Conservation (phyloP, 2,797 vertebrate species). For the Pseudotriccus pelzelni region DNA sequence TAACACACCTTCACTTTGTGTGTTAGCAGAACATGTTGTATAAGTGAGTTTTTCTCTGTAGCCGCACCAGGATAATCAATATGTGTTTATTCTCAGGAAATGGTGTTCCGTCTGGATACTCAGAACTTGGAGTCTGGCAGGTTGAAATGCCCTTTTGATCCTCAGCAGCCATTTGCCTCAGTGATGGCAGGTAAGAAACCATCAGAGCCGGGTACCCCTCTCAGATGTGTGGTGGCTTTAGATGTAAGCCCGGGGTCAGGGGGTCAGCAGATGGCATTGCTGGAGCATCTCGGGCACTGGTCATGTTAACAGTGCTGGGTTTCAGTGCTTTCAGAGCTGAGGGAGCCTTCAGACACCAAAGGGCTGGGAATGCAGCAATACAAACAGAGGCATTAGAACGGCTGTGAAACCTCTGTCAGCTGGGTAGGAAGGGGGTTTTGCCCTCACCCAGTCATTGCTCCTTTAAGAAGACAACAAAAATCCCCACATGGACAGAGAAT, state of each 20-base stretch:
- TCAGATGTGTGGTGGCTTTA: accelerated
- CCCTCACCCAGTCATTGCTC: neutral
- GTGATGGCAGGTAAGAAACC: conserved; percentile 89
- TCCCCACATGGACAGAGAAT: neutral
- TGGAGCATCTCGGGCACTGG: neutral
- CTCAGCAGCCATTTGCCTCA: conserved; percentile 91
- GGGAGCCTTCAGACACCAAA: neutral
- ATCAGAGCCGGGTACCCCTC: neutral
- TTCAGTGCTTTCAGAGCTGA: neutral
- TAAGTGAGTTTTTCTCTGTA: neutral
- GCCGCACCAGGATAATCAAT: neutral
- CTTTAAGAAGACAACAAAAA: conserved; percentile 14
- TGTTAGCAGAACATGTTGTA: neutral
- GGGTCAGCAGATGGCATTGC: neutral
- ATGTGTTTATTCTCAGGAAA: conserved; percentile 79
- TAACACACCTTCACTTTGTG: neutral
- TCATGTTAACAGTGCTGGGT: neutral
- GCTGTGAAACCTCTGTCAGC: neutral
- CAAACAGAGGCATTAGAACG: neutral
- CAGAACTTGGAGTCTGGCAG: conserved; percentile 90
- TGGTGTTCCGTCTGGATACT: conserved; percentile 83
- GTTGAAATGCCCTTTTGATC: conserved; percentile 97
- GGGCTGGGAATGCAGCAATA: neutral
- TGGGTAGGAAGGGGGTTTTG: neutral
- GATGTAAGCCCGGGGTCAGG: accelerated